Conservation (phyloP, 2,888 invertebrate genomes). For the Cantharis nigra region DNA sequence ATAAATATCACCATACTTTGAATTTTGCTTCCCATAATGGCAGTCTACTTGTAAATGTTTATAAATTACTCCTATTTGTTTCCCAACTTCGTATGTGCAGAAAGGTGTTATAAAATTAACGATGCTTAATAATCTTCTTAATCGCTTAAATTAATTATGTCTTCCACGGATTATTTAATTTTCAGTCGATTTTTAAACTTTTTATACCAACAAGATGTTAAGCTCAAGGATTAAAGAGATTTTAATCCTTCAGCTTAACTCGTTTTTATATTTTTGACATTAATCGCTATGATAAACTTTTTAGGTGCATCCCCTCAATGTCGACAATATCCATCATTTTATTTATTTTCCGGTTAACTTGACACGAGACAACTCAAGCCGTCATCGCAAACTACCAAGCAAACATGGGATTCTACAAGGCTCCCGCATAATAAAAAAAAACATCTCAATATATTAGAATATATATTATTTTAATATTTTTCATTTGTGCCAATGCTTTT, state of each 20-base stretch:
- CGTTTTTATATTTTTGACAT: background rate
- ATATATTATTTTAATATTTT: no score
- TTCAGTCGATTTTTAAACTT: background rate
- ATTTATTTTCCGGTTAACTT: background rate
- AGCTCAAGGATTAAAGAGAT: background rate
- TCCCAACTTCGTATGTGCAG: background rate
- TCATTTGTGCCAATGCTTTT: no score
- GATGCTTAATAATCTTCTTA: background rate
- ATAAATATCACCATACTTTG: conserved; percentile 12
- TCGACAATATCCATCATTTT: background rate
- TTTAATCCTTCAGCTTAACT: background rate
- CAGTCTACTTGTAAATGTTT: background rate
- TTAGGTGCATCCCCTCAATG: background rate
- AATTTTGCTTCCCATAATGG: background rate
- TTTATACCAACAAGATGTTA: background rate
- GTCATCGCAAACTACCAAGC: no score
- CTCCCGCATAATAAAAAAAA: no score
- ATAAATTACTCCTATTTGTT: background rate
- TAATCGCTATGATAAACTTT: background rate
- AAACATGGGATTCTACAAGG: no score
- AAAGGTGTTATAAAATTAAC: background rate
- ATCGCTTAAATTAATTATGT: background rate
- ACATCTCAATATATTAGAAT: no score
- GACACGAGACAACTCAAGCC: no score
- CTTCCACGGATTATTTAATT: background rate